phyloP scores from a whole-genome alignment of 2,888 invertebrate genomes.

The Pristionchus maxplancki region DNA sequence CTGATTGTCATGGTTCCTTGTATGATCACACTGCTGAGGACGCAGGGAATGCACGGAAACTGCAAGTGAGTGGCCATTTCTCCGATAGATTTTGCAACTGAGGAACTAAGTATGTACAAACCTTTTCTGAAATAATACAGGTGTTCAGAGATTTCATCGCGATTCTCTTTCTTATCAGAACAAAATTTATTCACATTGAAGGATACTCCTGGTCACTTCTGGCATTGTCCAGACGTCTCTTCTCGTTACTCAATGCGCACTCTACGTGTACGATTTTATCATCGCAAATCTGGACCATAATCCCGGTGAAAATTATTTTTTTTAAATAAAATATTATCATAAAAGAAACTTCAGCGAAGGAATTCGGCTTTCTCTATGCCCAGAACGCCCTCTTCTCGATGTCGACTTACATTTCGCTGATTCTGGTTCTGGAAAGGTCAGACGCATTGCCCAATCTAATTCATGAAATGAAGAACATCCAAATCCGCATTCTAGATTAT shows the following conservation, averaged over 20 bases:
- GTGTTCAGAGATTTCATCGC: too few relatives aligned
- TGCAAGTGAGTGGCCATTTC: background rate
- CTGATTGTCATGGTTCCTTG: background rate
- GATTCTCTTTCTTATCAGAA: too few relatives aligned
- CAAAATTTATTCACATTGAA: too few relatives aligned
- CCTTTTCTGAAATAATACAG: too few relatives aligned
- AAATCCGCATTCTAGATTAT: too few relatives aligned
- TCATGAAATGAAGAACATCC: too few relatives aligned
- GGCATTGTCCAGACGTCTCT: background rate
- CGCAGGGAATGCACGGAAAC: slow-evolving; percentile 21
- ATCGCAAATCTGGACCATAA: background rate
- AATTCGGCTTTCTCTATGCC: background rate
- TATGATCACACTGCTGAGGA: background rate
- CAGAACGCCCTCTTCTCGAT: background rate
- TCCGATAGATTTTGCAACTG: background rate
- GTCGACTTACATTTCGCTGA: background rate
- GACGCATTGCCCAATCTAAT: too few relatives aligned
- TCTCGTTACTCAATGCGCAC: background rate
- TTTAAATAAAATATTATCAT: too few relatives aligned
- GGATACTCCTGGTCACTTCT: background rate
- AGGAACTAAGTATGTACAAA: too few relatives aligned
- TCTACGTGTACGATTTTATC: background rate
- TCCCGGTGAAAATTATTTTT: too few relatives aligned
- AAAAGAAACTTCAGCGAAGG: too few relatives aligned
- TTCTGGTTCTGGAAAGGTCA: background rate